A percentile compares a stretch with the other conserved stretches of the same genome.
phyloP scores from a whole-genome alignment of 2,888 invertebrate genomes.

The Orchestes rusci region DNA sequence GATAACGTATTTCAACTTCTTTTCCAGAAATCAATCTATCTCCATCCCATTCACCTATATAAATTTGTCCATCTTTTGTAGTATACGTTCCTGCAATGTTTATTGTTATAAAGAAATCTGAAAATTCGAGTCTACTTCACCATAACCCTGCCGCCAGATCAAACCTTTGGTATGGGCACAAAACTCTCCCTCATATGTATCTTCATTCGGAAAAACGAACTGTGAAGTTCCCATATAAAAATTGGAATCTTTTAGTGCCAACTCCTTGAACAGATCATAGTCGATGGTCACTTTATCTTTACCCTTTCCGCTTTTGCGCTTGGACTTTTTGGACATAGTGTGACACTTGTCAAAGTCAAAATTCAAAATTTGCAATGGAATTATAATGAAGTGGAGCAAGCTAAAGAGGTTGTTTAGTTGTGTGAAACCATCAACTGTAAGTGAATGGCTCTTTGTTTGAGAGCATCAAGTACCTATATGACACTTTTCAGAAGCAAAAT shows the following conservation, averaged over 20 bases:
- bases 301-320: neutral
- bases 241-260: slow-evolving; percentile 24
- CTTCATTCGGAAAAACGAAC: slow-evolving; percentile 52
- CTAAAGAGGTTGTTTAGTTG: too few relatives aligned
- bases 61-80: slow-evolving; percentile 53
- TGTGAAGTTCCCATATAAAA: slow-evolving; percentile 37
- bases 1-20: slow-evolving; percentile 35
- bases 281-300: neutral
- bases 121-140: slow-evolving; percentile 2
- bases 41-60: slow-evolving; percentile 50
- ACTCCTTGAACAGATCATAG: slow-evolving; percentile 1
- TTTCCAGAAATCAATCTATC: slow-evolving; percentile 44
- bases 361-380: slow-evolving; percentile 9
- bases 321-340: slow-evolving; percentile 14
- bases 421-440: too few relatives aligned
- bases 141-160: slow-evolving; percentile 40
- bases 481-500: too few relatives aligned
- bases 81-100: slow-evolving; percentile 46
- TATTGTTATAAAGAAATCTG: neutral
- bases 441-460: too few relatives aligned
- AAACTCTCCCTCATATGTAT: slow-evolving; percentile 52
- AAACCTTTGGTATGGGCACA: slow-evolving; percentile 48
- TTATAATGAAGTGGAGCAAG: too few relatives aligned
- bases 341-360: neutral
- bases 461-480: too few relatives aligned